Base-by-base conservation (phyloP, 2,113 vertebrate genomes). In the Hemiprocne comata region DNA sequence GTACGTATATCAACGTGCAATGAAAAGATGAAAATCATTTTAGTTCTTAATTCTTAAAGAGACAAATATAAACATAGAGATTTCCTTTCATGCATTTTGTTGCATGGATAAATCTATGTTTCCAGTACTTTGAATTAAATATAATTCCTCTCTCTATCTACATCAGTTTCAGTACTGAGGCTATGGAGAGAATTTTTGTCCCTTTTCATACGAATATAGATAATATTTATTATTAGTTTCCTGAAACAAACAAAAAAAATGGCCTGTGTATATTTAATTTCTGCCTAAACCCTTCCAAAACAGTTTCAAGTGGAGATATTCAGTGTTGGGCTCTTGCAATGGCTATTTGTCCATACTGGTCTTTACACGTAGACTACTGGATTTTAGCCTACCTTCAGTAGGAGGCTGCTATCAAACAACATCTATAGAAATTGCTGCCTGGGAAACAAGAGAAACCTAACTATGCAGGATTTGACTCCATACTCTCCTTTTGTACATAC, bases 161-260 rank as follows among this genome's bases (percentile, higher is more conserved):
- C 18, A 20, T 48, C 20, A 48, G 19, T 48, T 48, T 48, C 46
- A 48, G 46, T 19, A 48, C 20, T 48, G 46, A 48, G 46, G 20
- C 50, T 25, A 51, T 11, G 23, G 50, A 51, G 24, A 53, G 25
- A 26, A 50, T n/a, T 54, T 6, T 23, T 62, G 44, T 55, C 38
- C 40, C 8, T 67, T 77, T 62, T 73, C 23, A 61, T 42, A 53
- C 11, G 72, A 72, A 60, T 50, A 57, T 3, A 53, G 17, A 50
- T 44, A 58, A 31, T 48, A 48, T 21, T 19, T 44, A 67, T 46
- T 8, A 42, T 51, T 67, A 57, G 1, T 70, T 86, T 84, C 21
- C 26, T 44, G 36, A 80, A 95, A 66, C 6, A 91, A 89, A 50
- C 18, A 65, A 65, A 86, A 58, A 64, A 91, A 76, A 72, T 24